phyloP scores from a whole-genome alignment of 1,140 invertebrate genomes.

The Pseudomyrmex concolor region DNA sequence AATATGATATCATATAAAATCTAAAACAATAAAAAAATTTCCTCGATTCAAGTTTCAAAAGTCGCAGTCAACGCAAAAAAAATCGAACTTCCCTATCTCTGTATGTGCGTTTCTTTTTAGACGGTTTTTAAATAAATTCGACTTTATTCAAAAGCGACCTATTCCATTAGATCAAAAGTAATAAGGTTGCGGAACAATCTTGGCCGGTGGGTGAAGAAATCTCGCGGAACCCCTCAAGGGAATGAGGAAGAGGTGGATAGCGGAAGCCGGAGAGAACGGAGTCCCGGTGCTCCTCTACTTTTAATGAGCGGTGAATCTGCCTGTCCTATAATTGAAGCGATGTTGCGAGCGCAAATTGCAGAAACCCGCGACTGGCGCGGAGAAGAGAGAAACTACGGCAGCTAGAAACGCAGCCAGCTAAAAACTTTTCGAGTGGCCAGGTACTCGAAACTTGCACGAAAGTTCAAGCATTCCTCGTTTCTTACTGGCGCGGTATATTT shows the following conservation, averaged over 20 bases:
- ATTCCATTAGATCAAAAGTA: conserved; percentile 61
- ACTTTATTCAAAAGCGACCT: conserved; percentile 19
- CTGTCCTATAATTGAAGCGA: conserved; percentile 72
- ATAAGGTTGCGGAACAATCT: conserved; percentile 67
- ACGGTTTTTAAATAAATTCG: conserved; percentile 51
- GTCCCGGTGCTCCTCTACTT: conserved; percentile 33
- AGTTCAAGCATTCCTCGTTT: conserved; percentile 63
- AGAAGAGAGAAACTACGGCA: conserved; percentile 18
- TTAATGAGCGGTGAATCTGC: conserved; percentile 71
- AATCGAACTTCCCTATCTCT: not conserved
- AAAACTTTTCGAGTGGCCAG: conserved; percentile 67
- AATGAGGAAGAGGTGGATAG: not conserved
- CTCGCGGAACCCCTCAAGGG: conserved; percentile 19
- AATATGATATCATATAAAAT: too few relatives aligned
- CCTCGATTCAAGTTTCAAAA: too few relatives aligned
- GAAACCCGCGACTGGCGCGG: conserved; percentile 38
- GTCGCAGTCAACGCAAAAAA: not conserved
- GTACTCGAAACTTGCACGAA: conserved; percentile 63
- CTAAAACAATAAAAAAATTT: too few relatives aligned
- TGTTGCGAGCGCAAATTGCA: conserved; percentile 69
- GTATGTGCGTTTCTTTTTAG: not conserved
- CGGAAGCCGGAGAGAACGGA: conserved; percentile 32
- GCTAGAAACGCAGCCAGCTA: conserved; percentile 63
- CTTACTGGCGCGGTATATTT: conserved; percentile 24
- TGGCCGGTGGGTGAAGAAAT: conserved; percentile 15